phyloP scores from a whole-genome alignment of 2,797 vertebrate species.

The Chanos chanos region DNA sequence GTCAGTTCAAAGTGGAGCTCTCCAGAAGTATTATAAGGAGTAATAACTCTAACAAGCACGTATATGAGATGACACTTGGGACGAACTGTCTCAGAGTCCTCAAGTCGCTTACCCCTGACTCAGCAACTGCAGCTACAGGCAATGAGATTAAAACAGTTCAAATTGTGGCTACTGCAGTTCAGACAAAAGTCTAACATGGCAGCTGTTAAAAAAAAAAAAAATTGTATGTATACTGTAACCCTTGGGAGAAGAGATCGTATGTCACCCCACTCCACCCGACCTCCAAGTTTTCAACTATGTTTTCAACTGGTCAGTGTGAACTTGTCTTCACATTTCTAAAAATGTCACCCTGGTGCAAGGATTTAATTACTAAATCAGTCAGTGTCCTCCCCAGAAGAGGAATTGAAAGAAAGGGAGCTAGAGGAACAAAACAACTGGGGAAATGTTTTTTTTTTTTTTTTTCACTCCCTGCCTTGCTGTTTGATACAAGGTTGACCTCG shows the following conservation, averaged over 20 bases:
- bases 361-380: constrained; percentile 13
- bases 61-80: constrained; percentile 11
- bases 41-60: neutral
- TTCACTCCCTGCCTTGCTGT: neutral
- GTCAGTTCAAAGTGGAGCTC: constrained; percentile 2
- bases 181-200: too few species aligned
- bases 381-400: constrained; percentile 10
- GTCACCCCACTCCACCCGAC: too few species aligned
- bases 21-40: constrained; percentile 12
- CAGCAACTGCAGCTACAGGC: too few species aligned
- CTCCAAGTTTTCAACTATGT: neutral
- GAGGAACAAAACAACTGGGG: neutral
- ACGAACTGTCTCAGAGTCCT: constrained; percentile 26
- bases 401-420: neutral
- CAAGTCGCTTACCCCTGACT: too few species aligned
- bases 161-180: too few species aligned
- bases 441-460: too few species aligned
- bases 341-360: constrained; percentile 8
- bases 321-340: constrained; percentile 3
- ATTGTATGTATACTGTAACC: too few species aligned
- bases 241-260: too few species aligned
- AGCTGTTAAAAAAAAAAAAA: too few species aligned
- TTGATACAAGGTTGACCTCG: constrained; percentile 48
- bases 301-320: neutral
- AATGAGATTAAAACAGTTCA: too few species aligned